Base-by-base conservation (phyloP, 2,797 vertebrate species). In the Cyclura pinguis region DNA sequence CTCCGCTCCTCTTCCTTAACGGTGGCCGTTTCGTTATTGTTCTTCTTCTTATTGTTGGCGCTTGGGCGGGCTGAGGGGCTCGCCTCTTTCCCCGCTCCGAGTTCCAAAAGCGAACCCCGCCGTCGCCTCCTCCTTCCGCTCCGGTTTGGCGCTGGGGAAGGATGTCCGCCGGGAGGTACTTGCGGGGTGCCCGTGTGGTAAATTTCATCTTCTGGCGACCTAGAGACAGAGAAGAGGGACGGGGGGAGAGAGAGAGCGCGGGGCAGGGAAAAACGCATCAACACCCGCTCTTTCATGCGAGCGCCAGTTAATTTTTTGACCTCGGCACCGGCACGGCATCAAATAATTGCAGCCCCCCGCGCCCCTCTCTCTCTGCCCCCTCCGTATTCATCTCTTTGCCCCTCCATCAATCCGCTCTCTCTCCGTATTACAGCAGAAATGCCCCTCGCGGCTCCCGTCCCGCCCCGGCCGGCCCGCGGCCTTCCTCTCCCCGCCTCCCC, bases 321-420 rank as follows among this genome's bases (percentile, higher is more conserved):
- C 78, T 90, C 67, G 18, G 10, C 55, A 16, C 0, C 16, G 9
- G 50, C 73, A 57, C 18, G 22, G 38, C 86, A 82, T 74, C 84
- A 90, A 74, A 74, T 90, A 86, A 90, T 82, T 86, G 29, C 38
- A 57, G 64, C 55, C 64, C n/a, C 81, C 32, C 32, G n/a, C n/a
- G 2, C 38, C 47, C n/a, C 18, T 55, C 77, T 35, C 42, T 35
- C n/a, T 64, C 67, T 52, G 20, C 55, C 89, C 89, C 38, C 82
- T 90, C 52, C 78, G 86, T 90, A 86, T 86, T 82, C 84, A 90
- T 90, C 78, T 50, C 64, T 35, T 73, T 82, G 89, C 84, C 84
- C 89, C 89, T 74, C 89, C 89, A 90, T 90, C 77, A 90, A 86
- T 90, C 89, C 74, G 84, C 74, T 90, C 47, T 64, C 77, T 90